These are phyloP conservation scores for Sebastes umbrosus DNA, from an alignment of 2,797 vertebrate genomes.

Conservation along the genomic window DNA sequence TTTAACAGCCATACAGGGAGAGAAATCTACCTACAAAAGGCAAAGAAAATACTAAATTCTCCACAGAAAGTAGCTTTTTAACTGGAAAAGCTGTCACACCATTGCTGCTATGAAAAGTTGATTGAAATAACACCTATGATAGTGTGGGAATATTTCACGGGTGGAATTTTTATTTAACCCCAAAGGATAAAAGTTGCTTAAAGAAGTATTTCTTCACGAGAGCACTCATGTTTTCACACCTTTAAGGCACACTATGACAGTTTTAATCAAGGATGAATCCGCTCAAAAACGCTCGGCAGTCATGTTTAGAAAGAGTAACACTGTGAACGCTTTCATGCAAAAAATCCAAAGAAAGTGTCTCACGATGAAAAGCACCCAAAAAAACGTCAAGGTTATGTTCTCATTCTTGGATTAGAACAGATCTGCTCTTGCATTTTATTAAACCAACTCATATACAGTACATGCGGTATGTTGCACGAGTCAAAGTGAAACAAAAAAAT, in stretches of 20 bases:
- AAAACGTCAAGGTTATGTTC: conserved; percentile 25
- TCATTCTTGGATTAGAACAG: conserved; percentile 15
- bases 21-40: not conserved
- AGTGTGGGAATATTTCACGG: not conserved
- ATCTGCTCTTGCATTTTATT: conserved; percentile 12
- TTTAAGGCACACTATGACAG: conserved; percentile 12
- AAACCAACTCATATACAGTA: not conserved
- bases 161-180: not conserved
- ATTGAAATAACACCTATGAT: conserved; percentile 13
- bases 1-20: conserved; percentile 1
- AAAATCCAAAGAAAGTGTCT: conserved; percentile 23
- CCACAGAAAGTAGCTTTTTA: conserved; percentile 11
- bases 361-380: conserved; percentile 6
- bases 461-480: not conserved
- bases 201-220: not conserved
- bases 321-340: conserved; percentile 19
- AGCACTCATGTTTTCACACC: not conserved
- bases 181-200: not conserved
- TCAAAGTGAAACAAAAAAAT: conserved; percentile 1
- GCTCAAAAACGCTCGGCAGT: conserved; percentile 15
- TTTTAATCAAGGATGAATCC: conserved; percentile 40
- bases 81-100: not conserved
- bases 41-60: not conserved
- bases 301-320: conserved; percentile 6
- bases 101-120: not conserved